These are phyloP conservation scores for Procavia capensis DNA, from an alignment of 2,113 vertebrate genomes.

Conservation along the genomic window DNA sequence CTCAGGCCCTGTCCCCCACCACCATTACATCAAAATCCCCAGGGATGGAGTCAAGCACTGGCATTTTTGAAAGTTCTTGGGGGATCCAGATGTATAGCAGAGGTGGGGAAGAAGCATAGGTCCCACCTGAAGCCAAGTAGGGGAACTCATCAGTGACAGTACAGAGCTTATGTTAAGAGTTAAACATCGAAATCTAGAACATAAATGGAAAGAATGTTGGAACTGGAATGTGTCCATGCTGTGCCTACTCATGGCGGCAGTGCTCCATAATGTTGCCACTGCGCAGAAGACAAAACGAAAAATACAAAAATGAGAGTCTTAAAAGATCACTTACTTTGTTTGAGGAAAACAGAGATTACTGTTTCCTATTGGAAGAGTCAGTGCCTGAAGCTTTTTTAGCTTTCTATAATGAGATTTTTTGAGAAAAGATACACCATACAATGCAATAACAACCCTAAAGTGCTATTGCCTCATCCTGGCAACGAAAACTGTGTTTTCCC, in stretches of 20 bases:
- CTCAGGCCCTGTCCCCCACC: neutral
- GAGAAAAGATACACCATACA: constrained; percentile 56
- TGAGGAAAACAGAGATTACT: neutral
- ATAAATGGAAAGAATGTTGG: neutral
- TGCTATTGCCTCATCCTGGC: constrained; percentile 73
- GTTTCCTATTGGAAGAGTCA: neutral
- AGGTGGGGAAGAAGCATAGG: neutral
- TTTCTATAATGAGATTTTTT: constrained; percentile 29
- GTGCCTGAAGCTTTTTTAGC: neutral
- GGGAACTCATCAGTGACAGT: neutral
- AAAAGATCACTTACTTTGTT: neutral
- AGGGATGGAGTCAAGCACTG: neutral
- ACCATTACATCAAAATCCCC: neutral
- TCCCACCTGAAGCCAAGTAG: neutral
- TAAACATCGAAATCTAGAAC: neutral
- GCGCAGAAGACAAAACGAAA: neutral
- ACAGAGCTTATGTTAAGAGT: neutral
- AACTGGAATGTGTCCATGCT: neutral
- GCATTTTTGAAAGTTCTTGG: neutral
- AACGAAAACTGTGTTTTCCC: constrained; percentile 69
- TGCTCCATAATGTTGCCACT: neutral
- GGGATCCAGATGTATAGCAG: neutral
- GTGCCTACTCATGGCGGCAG: neutral
- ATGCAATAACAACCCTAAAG: constrained; percentile 64
- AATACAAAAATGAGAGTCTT: neutral